phyloP scores from a whole-genome alignment of 2,797 vertebrate species.

The Pangasius macronema region DNA sequence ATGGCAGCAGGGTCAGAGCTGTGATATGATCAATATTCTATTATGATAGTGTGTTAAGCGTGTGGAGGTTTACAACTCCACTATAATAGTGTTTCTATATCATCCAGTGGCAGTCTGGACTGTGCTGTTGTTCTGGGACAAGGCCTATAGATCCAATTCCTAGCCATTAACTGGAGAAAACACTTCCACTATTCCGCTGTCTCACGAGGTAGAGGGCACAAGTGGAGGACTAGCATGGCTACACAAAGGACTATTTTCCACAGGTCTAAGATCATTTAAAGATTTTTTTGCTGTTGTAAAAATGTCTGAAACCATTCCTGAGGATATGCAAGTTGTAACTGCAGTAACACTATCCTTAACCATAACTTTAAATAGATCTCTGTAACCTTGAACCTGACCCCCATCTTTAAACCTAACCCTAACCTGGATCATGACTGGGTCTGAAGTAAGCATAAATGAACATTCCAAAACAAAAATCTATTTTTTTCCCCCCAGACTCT shows the following conservation, averaged over 20 bases:
- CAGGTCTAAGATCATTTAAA: slow-evolving; percentile 24
- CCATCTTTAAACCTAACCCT: slow-evolving; percentile 15
- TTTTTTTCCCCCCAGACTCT: slow-evolving; percentile 28
- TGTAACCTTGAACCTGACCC: slow-evolving; percentile 11
- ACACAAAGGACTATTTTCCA: slow-evolving; percentile 20
- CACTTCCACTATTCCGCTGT: slow-evolving; percentile 25
- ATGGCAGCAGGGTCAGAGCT: slow-evolving; percentile 80
- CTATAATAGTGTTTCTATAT: slow-evolving; percentile 84
- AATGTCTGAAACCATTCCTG: slow-evolving; percentile 21
- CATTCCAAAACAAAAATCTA: slow-evolving; percentile 26
- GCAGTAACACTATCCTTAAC: slow-evolving; percentile 26
- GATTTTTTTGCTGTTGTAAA: slow-evolving; percentile 29
- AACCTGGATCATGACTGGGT: slow-evolving; percentile 9
- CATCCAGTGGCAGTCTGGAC: slow-evolving; percentile 75
- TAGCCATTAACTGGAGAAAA: slow-evolving; percentile 47
- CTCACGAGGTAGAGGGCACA: slow-evolving; percentile 30
- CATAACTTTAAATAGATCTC: slow-evolving; percentile 28
- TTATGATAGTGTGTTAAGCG: slow-evolving; percentile 84
- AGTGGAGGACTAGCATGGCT: slow-evolving; percentile 17
- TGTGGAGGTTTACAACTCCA: slow-evolving; percentile 79
- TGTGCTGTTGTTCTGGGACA: slow-evolving; percentile 53
- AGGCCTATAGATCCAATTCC: slow-evolving; percentile 73
- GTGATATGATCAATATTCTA: slow-evolving; percentile 97
- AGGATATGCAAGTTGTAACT: slow-evolving; percentile 23
- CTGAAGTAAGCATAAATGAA: slow-evolving; percentile 8